Evolutionary conservation across 1,140 invertebrate genomes (phyloP).

Genomic region (Xylocopa sonorina): DNA sequence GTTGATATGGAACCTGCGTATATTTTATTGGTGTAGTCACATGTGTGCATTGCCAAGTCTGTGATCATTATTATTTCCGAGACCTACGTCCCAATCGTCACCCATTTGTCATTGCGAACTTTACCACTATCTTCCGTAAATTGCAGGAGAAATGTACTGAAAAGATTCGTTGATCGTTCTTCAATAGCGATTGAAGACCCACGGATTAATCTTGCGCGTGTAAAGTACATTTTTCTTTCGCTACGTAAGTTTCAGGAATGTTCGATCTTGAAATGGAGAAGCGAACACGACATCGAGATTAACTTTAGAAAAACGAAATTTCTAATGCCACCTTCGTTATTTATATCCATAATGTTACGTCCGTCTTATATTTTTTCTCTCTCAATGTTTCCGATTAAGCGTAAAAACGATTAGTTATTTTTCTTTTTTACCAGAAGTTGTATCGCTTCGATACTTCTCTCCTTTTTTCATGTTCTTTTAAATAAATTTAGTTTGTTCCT

Average conservation of each 20-base stretch:
- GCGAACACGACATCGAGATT: not conserved
- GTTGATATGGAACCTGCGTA: not conserved
- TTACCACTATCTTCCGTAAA: conserved; percentile 4
- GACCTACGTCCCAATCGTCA: conserved; percentile 13
- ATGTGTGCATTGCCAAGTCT: conserved; percentile 39
- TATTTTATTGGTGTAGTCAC: conserved; percentile 34
- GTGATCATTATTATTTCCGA: conserved; percentile 26
- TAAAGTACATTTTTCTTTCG: conserved; percentile 6
- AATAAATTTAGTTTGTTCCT: conserved; percentile 28
- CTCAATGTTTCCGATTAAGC: not conserved
- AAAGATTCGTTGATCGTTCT: conserved; percentile 22
- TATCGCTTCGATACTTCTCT: not conserved
- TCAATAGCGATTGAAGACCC: not conserved
- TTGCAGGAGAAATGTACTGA: conserved; percentile 5
- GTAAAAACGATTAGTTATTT: not conserved
- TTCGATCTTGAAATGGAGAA: not conserved
- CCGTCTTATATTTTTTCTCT: not conserved
- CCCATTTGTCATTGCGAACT: conserved; percentile 10
- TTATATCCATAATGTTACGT: not conserved
- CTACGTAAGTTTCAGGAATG: not conserved
- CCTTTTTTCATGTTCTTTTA: not conserved
- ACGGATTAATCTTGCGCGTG: not conserved
- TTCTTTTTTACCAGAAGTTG: not conserved
- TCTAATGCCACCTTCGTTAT: not conserved
- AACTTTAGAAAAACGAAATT: conserved; percentile 17